A percentile compares a stretch with the other conserved stretches of the same genome.
Conservation (phyloP, 1,140 invertebrate species). For the Belonocnema kinseyi region DNA sequence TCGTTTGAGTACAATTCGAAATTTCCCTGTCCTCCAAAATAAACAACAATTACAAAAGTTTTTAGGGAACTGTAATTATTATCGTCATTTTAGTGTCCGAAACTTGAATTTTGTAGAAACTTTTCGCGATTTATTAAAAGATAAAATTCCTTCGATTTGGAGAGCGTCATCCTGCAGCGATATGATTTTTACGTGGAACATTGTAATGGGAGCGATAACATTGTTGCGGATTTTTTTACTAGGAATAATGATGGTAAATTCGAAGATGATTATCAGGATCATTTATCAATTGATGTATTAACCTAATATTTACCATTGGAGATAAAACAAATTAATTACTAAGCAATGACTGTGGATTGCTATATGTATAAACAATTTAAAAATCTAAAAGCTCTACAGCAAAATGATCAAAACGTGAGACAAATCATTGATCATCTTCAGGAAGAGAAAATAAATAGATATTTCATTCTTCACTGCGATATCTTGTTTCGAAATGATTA, state of each 20-base stretch:
- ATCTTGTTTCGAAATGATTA: too few relatives aligned
- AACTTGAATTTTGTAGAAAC: constrained; percentile 25
- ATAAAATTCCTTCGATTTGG: constrained; percentile 33
- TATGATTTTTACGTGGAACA: neutral
- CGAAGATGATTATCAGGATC: neutral
- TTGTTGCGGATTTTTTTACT: neutral
- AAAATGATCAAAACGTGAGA: too few relatives aligned
- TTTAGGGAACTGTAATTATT: constrained; percentile 41
- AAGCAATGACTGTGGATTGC: neutral
- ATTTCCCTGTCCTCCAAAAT: constrained; percentile 33
- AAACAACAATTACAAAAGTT: constrained; percentile 35
- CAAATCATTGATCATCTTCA: too few relatives aligned
- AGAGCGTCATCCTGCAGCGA: neutral
- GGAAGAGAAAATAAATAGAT: too few relatives aligned
- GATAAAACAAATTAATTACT: neutral
- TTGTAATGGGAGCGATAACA: neutral
- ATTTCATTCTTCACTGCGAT: too few relatives aligned
- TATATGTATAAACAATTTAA: neutral
- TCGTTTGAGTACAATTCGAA: constrained; percentile 32
- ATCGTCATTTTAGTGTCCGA: constrained; percentile 35
- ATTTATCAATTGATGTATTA: neutral
- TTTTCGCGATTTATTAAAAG: constrained; percentile 40
- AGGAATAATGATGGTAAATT: neutral
- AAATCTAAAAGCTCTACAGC: neutral
- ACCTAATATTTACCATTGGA: neutral